Evolutionary conservation across 2,797 vertebrate genomes (phyloP).

Genomic region (Cyclopterus lumpus): DNA sequence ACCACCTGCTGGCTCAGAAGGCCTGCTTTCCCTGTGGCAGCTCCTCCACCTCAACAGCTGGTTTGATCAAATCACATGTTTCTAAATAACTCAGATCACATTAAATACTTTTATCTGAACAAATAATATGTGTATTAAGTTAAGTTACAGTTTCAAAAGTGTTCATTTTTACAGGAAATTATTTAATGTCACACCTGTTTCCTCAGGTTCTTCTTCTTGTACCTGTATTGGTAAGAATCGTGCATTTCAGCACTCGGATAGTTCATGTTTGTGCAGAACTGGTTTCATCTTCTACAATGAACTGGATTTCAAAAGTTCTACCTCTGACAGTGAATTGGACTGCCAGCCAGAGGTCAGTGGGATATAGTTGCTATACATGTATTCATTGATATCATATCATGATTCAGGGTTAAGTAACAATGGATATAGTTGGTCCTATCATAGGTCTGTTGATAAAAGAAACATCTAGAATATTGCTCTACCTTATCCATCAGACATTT

Average conservation of each 20-base stretch:
- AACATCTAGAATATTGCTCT: too few relatives aligned
- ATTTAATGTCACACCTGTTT: background rate
- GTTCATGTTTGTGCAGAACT: constrained; percentile 91
- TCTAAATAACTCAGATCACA: background rate
- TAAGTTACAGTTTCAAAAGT: background rate
- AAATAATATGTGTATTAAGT: background rate
- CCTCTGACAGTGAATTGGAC: constrained; percentile 85
- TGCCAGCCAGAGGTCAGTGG: constrained; percentile 90
- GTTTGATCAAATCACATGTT: constrained; percentile 70
- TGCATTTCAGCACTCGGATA: constrained; percentile 92
- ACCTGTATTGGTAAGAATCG: constrained; percentile 89
- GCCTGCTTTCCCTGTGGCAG: constrained; percentile 93
- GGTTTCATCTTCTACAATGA: constrained; percentile 90
- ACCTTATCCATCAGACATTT: too few relatives aligned
- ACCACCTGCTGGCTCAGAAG: constrained; percentile 85
- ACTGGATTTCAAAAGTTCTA: constrained; percentile 83
- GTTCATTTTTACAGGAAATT: background rate
- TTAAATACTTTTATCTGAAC: background rate
- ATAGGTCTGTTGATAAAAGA: background rate
- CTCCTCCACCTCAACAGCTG: constrained; percentile 86
- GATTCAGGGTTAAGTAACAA: background rate
- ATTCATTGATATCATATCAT: background rate
- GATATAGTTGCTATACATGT: background rate
- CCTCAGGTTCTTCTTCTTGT: constrained; percentile 88
- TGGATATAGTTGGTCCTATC: background rate